phyloP scores from a whole-genome alignment of 2,888 invertebrate genomes.

The Ctenicera cuprea region DNA sequence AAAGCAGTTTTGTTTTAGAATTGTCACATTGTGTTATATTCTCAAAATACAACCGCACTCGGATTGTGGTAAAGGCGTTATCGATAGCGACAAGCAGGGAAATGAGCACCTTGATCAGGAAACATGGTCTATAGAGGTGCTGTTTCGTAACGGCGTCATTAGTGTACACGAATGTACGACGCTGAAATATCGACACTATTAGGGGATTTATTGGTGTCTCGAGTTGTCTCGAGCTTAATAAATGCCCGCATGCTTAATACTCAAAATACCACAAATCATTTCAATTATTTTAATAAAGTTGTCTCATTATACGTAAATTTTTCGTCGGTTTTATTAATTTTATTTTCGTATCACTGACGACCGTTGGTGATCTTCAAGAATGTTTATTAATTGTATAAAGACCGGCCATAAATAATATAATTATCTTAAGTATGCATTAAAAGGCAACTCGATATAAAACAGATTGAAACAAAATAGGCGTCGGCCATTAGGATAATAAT shows the following conservation, averaged over 20 bases:
- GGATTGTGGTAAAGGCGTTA: constrained; percentile 8
- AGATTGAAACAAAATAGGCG: constrained; percentile 22
- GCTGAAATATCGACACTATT: constrained; percentile 47
- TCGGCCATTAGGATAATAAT: constrained; percentile 34
- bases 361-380: neutral
- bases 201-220: constrained; percentile 44
- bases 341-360: neutral
- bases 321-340: constrained; percentile 32
- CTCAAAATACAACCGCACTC: constrained; percentile 1
- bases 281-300: constrained; percentile 51
- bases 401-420: constrained; percentile 42
- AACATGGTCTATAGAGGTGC: constrained; percentile 28
- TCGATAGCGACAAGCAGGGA: constrained; percentile 21
- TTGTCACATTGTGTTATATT: constrained; percentile 2
- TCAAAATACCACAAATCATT: constrained; percentile 51
- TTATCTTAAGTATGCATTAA: constrained; percentile 39
- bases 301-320: constrained; percentile 42
- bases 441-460: constrained; percentile 28
- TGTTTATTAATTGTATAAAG: constrained; percentile 38
- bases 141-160: constrained; percentile 42
- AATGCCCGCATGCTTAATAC: constrained; percentile 45
- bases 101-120: constrained; percentile 30
- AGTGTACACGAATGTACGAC: constrained; percentile 35
- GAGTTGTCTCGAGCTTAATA: constrained; percentile 35
- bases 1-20: neutral